These are phyloP conservation scores for Chromoteleia sp. DNA, from an alignment of 2,888 invertebrate species.

Conservation along the genomic window DNA sequence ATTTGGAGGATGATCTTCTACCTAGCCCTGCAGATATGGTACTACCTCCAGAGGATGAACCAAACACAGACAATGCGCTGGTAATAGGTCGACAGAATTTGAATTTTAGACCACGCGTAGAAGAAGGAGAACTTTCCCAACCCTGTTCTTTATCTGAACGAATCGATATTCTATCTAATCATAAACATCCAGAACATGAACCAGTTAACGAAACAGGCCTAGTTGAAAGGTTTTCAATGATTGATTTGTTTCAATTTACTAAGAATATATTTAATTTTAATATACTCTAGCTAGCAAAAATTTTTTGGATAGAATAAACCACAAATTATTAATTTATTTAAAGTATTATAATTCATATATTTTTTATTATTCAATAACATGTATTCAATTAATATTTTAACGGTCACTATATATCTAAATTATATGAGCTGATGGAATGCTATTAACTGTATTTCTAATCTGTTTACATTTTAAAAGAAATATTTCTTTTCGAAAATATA, in stretches of 20 bases:
- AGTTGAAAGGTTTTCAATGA: slow-evolving; percentile 86
- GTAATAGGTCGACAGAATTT: slow-evolving; percentile 4
- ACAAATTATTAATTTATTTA: too few species aligned
- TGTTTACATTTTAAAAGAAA: too few species aligned
- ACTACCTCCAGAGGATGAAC: slow-evolving; percentile 70
- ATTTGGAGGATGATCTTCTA: slow-evolving; percentile 73
- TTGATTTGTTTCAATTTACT: too few species aligned
- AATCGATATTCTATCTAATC: slow-evolving; percentile 87
- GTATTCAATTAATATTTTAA: too few species aligned
- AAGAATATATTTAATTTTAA: background rate
- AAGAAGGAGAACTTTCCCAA: slow-evolving; percentile 83
- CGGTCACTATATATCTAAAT: too few species aligned
- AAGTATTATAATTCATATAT: too few species aligned
- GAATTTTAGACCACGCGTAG: slow-evolving; percentile 58
- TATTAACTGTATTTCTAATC: too few species aligned
- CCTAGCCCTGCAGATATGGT: slow-evolving; percentile 71
- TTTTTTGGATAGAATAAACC: too few species aligned
- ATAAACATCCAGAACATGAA: slow-evolving; percentile 80
- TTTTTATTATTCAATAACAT: too few species aligned
- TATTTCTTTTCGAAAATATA: too few species aligned
- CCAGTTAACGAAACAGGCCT: slow-evolving; percentile 86
- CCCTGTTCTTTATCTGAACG: slow-evolving; percentile 87
- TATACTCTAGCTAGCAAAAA: too few species aligned
- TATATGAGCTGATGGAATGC: too few species aligned
- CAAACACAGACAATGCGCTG: slow-evolving; percentile 71